Conservation (phyloP, 2,888 invertebrate genomes). For the Scaptodrosophila latifasciaeformis region DNA sequence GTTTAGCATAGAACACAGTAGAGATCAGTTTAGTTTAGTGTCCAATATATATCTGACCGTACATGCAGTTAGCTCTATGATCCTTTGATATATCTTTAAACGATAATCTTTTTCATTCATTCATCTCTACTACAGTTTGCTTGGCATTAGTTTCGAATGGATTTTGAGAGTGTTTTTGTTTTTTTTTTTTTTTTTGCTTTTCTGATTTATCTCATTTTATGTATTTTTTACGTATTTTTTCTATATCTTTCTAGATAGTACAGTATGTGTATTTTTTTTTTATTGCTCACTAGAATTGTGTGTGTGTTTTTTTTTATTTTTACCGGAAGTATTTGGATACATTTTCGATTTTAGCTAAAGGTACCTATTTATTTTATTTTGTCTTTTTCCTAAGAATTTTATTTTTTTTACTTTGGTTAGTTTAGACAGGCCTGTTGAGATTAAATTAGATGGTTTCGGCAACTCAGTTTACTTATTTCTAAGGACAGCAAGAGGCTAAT, state of each 20-base stretch:
- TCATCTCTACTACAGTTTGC: constrained; percentile 1
- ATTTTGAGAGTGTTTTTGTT: constrained; percentile 22
- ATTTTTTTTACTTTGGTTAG: neutral
- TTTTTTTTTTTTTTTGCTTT: constrained; percentile 22
- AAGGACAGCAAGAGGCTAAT: neutral
- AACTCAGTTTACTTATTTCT: constrained; percentile 32
- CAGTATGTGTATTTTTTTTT: constrained; percentile 13
- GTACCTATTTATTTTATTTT: constrained; percentile 27
- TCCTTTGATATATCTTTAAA: constrained; percentile 11
- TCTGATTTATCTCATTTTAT: constrained; percentile 30
- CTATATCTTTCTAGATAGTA: constrained; percentile 36
- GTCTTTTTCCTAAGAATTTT: neutral
- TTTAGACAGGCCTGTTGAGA: neutral
- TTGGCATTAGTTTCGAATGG: constrained; percentile 8
- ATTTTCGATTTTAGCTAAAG: constrained; percentile 54
- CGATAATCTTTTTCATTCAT: constrained; percentile 4
- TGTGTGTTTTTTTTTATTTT: constrained; percentile 24
- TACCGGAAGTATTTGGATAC: constrained; percentile 65
- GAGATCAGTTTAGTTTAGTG: constrained; percentile 60
- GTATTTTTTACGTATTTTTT: constrained; percentile 57
- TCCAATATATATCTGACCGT: neutral
- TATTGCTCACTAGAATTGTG: constrained; percentile 40
- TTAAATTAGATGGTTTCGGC: no score
- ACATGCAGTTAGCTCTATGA: constrained; percentile 19
- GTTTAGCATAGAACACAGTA: constrained; percentile 66